Evolutionary conservation across 2,113 vertebrate genomes (phyloP).

Genomic region (Pelusios castaneus): DNA sequence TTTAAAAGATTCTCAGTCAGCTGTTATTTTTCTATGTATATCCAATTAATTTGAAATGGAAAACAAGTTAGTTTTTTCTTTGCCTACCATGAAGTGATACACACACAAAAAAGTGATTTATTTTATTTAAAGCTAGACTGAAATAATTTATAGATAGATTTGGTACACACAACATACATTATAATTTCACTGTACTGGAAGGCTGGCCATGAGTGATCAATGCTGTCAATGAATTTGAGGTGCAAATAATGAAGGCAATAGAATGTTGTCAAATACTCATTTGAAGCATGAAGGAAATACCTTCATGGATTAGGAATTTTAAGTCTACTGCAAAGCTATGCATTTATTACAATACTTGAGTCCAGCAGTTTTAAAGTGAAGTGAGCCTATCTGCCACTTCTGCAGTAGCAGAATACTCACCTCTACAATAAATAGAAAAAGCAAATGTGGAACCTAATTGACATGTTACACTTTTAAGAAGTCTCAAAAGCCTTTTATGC

Average conservation of each 20-base stretch:
- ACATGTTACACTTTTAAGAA: neutral
- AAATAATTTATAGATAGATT: neutral
- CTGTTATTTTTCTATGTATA: neutral
- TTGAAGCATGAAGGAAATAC: neutral
- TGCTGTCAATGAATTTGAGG: neutral
- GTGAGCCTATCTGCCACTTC: neutral
- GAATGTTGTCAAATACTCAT: neutral
- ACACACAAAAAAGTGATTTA: slow-evolving; percentile 19
- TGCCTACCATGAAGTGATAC: neutral
- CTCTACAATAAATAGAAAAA: neutral
- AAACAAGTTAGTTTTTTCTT: slow-evolving; percentile 17
- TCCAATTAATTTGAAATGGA: neutral
- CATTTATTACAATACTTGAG: neutral
- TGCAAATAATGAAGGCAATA: neutral
- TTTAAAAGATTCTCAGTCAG: neutral
- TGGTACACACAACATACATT: neutral
- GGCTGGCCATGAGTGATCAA: neutral
- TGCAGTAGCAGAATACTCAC: neutral
- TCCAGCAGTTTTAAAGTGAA: neutral
- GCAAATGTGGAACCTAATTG: neutral
- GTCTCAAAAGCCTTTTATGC: neutral
- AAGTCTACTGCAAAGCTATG: neutral
- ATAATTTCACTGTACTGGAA: neutral
- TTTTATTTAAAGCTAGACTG: neutral
- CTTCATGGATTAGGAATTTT: neutral